These are phyloP conservation scores for Phoenicopterus ruber DNA, from an alignment of 2,113 vertebrate species.

Conservation along the genomic window DNA sequence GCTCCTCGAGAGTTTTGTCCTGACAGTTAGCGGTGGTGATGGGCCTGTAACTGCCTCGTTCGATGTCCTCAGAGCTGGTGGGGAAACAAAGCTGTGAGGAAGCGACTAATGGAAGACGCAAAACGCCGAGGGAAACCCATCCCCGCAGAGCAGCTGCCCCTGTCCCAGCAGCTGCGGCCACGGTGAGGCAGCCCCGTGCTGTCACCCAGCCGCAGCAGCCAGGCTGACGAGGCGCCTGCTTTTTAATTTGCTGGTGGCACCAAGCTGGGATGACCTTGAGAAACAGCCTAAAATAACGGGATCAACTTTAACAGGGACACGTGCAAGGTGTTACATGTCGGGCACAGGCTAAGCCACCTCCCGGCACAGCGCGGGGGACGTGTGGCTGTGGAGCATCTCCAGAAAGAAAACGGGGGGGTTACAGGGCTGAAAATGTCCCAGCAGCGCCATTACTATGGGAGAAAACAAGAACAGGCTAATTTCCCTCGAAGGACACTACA, in stretches of 20 bases:
- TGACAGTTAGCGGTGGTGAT: neutral
- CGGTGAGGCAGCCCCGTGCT: neutral
- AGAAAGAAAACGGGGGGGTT: neutral
- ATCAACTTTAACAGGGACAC: neutral
- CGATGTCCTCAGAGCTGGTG: neutral
- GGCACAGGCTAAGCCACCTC: neutral
- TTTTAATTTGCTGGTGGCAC: neutral
- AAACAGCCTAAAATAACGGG: neutral
- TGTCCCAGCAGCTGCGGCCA: neutral
- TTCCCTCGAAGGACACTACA: neutral
- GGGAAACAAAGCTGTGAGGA: neutral
- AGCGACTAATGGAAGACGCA: neutral
- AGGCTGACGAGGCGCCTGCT: fast-evolving
- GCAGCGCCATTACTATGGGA: neutral
- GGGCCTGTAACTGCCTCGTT: neutral
- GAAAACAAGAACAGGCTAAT: neutral
- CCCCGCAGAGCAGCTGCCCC: neutral
- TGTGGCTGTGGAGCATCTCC: neutral
- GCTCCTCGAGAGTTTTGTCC: neutral
- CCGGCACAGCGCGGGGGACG: fast-evolving
- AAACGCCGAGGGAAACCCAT: neutral
- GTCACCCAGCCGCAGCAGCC: fast-evolving
- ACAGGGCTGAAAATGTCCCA: neutral
- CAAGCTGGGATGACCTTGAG: neutral
- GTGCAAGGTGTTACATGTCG: neutral